phyloP scores from a whole-genome alignment of 2,888 invertebrate genomes.

The Tipula lateralis region DNA sequence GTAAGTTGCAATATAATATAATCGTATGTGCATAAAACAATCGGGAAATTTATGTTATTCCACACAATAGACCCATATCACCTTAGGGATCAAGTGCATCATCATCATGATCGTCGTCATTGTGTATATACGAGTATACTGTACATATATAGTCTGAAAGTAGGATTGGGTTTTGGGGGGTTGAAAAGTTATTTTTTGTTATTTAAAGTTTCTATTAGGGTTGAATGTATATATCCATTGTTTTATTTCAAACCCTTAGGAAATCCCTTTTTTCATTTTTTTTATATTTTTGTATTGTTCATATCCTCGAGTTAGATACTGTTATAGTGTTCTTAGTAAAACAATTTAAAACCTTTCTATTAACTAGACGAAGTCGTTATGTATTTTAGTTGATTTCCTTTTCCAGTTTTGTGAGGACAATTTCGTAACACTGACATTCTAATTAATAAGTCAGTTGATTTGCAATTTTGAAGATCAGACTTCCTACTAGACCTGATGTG shows the following conservation, averaged over 20 bases:
- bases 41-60: background rate
- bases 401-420: too few species aligned
- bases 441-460: too few species aligned
- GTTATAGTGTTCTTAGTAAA: too few species aligned
- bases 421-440: too few species aligned
- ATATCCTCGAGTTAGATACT: background rate
- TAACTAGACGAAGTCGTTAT: too few species aligned
- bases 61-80: background rate
- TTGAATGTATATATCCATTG: background rate
- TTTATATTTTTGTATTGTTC: background rate
- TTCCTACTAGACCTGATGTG: too few species aligned
- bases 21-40: background rate
- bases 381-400: too few species aligned
- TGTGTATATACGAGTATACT: background rate
- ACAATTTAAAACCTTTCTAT: too few species aligned
- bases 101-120: background rate
- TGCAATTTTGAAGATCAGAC: too few species aligned
- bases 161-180: background rate
- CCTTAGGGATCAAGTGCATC: constrained; percentile 20
- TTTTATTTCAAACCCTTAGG: background rate
- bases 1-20: background rate
- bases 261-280: background rate
- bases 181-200: background rate
- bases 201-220: background rate
- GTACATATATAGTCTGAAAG: background rate